Conservation (phyloP, 1,140 invertebrate genomes). For the Luehdorfia chinensis region DNA sequence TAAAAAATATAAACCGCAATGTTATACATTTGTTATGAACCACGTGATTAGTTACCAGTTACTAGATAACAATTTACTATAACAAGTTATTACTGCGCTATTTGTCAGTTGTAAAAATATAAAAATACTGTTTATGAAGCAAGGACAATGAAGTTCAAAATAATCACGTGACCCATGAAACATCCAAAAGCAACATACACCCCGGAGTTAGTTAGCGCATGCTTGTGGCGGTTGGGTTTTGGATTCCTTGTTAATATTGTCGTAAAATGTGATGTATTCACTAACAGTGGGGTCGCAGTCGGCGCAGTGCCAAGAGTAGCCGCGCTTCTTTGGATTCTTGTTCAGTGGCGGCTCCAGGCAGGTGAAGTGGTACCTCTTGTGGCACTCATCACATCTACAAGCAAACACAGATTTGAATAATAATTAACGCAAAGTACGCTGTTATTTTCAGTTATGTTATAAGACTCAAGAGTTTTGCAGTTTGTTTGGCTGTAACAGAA, state of each 20-base stretch:
- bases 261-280: constrained; percentile 29
- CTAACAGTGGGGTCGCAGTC: constrained; percentile 94
- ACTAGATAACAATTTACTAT: no score
- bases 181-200: background rate
- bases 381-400: constrained; percentile 93
- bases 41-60: background rate
- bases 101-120: no score
- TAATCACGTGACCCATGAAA: background rate
- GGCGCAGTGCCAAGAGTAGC: constrained; percentile 97
- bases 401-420: background rate
- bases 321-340: constrained; percentile 94
- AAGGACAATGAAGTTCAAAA: no score
- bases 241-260: background rate
- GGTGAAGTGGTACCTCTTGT: constrained; percentile 92
- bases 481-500: no score
- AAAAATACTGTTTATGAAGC: no score
- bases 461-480: background rate
- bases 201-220: background rate
- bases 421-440: background rate
- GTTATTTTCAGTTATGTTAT: background rate
- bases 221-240: background rate
- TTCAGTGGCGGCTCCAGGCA: constrained; percentile 95
- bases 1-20: background rate
- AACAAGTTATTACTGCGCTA: no score
- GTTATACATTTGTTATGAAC: background rate